Evolutionary conservation across 2,888 invertebrate genomes (phyloP).

Genomic region (Phymatocera aterrima): DNA sequence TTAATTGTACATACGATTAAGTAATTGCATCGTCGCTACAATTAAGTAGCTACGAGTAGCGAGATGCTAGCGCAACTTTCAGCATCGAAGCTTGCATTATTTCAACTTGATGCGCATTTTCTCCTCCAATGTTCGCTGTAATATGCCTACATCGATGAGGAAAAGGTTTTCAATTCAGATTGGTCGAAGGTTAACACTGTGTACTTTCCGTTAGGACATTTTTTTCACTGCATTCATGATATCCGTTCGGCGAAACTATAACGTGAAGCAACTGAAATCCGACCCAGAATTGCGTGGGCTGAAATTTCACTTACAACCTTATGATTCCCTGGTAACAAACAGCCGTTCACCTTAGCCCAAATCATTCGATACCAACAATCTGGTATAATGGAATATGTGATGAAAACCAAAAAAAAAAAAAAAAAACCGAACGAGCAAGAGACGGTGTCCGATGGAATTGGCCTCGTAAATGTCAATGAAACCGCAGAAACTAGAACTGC

Average conservation of each 20-base stretch:
- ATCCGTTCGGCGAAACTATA: background rate
- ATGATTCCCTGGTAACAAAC: background rate
- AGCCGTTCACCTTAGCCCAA: slow-evolving; percentile 2
- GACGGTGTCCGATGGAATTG: slow-evolving; percentile 36
- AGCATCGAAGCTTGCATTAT: background rate
- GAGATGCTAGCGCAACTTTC: background rate
- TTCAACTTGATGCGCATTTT: no score
- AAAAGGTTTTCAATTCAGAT: background rate
- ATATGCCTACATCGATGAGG: no score
- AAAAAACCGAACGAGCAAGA: no score
- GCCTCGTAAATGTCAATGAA: slow-evolving; percentile 30
- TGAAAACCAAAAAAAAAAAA: slow-evolving; percentile 25
- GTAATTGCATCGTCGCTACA: slow-evolving; percentile 33
- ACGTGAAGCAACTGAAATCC: slow-evolving; percentile 4
- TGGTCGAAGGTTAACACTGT: background rate
- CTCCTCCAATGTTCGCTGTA: no score
- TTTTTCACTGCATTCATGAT: background rate
- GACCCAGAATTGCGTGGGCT: slow-evolving; percentile 1
- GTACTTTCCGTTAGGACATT: background rate
- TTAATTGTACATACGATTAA: slow-evolving; percentile 42
- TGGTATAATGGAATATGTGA: slow-evolving; percentile 37
- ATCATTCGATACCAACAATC: slow-evolving; percentile 22
- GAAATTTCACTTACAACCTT: slow-evolving; percentile 8
- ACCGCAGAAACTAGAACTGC: slow-evolving; percentile 38
- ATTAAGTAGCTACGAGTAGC: slow-evolving; percentile 9